Base-by-base conservation (phyloP, 2,113 vertebrate species). In the Corythornis vintsioides region DNA sequence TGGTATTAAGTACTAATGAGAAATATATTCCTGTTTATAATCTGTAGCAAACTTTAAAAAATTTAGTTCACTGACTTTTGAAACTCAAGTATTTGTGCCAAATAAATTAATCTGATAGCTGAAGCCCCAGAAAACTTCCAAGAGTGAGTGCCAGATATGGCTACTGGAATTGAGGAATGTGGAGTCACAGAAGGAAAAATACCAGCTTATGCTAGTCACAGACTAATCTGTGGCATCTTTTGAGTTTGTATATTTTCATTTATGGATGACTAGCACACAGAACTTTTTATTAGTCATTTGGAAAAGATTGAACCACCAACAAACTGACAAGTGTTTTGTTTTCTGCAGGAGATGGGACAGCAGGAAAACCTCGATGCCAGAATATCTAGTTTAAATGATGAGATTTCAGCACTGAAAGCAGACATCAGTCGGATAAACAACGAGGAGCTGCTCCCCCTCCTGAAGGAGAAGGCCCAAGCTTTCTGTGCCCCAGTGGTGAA, bases 401-500 rank as follows among this genome's bases (percentile, higher is more conserved):
- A 98, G 82, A 97, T 99, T 74, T 95, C 97, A 75, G 93, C 94
- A 45, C 94, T 98, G 77, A 97, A 98, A 96, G 96, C 96, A 25
- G 98, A 99, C 50, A 96, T 99, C 61, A 92, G 97, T 83, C 91
- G 66, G 52, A 93, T 99, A 76, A 97, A 97, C 79, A 95, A 91
- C 8, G 98, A 97, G 83, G 97, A 95, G 19, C 96, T 99, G 40
- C 98, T 98, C 63, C 96, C 94, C 13, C 80, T 98, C 40, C 94
- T 99, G 25, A 98, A 97, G 82, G 97, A 98, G 92, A 98, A 98
- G 5, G 98, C 98, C 33, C 97, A 92, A 40, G 96, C 98, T 76
- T 43, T 99, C 18, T 98, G 97, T 42, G 94, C 97, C 35, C 99
- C 99, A 0, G 96, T 99, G 21, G 97, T 99, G 47, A 98, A 97